Base-by-base conservation (phyloP, 2,888 invertebrate genomes). In the Epinotia nisella region DNA sequence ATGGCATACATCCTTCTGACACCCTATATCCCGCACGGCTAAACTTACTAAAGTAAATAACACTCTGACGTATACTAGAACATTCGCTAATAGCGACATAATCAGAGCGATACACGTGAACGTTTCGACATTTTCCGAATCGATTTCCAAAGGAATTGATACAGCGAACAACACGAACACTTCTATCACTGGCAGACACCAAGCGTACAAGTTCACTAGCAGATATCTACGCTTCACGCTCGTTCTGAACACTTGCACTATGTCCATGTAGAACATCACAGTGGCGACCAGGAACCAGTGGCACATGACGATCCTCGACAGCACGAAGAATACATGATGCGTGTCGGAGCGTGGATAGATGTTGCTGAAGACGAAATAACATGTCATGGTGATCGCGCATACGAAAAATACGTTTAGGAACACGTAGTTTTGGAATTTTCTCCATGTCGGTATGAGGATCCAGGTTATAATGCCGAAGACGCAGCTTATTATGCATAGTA, bases 371-470 rank as follows among this genome's bases (percentile, higher is more conserved):
- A 72, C 56, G 35, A 51, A 67, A 13, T 61, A 67, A 19, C 58
- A 35, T 3, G 60, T 65, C 72, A 71, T 64, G 3, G 71, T 71
- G 39, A 51, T 55, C 13, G 75, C 59, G 24, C 68, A 69, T 29
- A 53, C 66, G 49, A 68, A 24, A 13, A 75, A 59, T 35, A 75
- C 56, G 21, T 65, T 71, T 49, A 75, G 10, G 45, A 72, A 75
- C 49, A 75, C 72, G 24, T 72, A 75, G 68, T 75, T 71, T 21
- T 69, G 68, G 72, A 72, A 75, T 55, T 56, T 65, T 35, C 75
- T 67, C 71, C 72, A 72, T 56, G 49, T 69, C 13, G 68, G 60
- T 29, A 75, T 65, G n/a, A 69, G 7, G 1, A 60, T 55, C 71
- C 75, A 75, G 17, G 75, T 45, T 56, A 56, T 13, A 19, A 56